Evolutionary conservation across 2,113 vertebrate genomes (phyloP).

Genomic region (Porphyrio hochstetteri): DNA sequence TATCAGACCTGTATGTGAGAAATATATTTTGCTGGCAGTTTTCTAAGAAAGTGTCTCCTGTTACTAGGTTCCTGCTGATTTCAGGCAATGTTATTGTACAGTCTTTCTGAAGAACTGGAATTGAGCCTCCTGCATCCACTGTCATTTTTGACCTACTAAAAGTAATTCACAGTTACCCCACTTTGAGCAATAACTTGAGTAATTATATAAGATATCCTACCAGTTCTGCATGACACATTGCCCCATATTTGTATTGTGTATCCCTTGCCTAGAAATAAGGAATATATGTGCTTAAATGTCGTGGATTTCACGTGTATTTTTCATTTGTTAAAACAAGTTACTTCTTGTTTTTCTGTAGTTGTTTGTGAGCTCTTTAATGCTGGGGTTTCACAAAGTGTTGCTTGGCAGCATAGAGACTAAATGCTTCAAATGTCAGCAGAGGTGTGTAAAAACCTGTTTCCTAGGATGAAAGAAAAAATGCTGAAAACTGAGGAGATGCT

Average conservation of each 20-base stretch:
- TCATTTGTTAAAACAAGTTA: background rate
- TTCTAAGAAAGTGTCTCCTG: background rate
- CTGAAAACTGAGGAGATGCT: background rate
- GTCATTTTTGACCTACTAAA: background rate
- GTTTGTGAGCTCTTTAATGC: background rate
- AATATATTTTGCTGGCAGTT: background rate
- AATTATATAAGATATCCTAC: background rate
- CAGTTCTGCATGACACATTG: background rate
- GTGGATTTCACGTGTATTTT: background rate
- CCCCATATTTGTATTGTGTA: background rate
- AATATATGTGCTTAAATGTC: background rate
- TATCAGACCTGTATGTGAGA: background rate
- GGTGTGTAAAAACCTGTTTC: background rate
- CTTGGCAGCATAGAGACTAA: background rate
- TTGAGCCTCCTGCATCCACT: background rate
- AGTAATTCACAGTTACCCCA: background rate
- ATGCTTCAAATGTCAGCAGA: background rate
- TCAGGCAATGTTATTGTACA: background rate
- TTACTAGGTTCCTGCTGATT: background rate
- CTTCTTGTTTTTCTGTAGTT: background rate
- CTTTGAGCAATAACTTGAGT: background rate
- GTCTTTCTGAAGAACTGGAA: background rate
- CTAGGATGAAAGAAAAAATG: background rate
- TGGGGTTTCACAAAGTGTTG: background rate
- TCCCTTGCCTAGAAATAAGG: background rate